Evolutionary conservation across 2,888 invertebrate genomes (phyloP).

Genomic region (Erynnis tages): DNA sequence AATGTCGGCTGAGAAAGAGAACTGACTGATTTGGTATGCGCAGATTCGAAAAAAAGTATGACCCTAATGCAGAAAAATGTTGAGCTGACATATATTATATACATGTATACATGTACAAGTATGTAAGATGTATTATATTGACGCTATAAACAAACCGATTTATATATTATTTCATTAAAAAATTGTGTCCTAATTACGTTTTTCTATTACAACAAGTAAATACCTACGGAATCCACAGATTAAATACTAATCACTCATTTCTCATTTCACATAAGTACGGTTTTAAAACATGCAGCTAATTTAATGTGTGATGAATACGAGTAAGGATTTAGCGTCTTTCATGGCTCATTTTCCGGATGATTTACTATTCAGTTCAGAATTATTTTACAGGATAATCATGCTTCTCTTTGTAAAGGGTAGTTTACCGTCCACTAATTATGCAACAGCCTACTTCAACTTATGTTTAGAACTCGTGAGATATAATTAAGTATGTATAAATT

Average conservation of each 20-base stretch:
- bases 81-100: no score
- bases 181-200: no score
- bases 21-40: no score
- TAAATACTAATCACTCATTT: conserved; percentile 12
- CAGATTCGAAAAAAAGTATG: no score
- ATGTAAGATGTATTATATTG: no score
- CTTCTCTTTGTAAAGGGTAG: conserved; percentile 10
- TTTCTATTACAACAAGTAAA: no score
- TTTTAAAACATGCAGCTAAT: conserved; percentile 20
- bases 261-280: conserved; percentile 3
- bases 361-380: conserved; percentile 23
- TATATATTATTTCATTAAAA: no score
- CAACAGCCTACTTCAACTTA: not conserved
- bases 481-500: no score
- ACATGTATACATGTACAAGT: no score
- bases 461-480: not conserved
- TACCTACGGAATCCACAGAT: conserved; percentile 5
- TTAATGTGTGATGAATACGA: conserved; percentile 24
- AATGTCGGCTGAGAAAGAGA: no score
- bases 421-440: conserved; percentile 7
- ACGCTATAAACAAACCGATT: no score
- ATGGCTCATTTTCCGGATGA: conserved; percentile 13
- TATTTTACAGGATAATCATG: conserved; percentile 22
- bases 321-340: conserved; percentile 25
- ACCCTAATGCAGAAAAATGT: no score